Conservation (phyloP, 2,797 vertebrate genomes). For the Potorous gilbertii region DNA sequence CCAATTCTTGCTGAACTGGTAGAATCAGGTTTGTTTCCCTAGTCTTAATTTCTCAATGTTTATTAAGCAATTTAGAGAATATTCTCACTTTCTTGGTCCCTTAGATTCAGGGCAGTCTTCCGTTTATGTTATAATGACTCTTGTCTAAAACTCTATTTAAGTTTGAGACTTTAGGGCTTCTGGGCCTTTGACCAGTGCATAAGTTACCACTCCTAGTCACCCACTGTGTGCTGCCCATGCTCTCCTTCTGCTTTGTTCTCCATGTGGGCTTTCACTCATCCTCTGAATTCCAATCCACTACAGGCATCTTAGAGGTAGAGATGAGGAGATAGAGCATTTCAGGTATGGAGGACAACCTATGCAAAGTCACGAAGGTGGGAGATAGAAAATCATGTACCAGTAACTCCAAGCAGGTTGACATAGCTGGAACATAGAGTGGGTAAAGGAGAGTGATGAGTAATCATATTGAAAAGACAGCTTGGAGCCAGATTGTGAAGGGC, state of each 20-base stretch:
- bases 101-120: background rate
- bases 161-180: background rate
- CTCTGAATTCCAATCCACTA: background rate
- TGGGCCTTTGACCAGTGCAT: background rate
- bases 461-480: background rate
- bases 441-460: background rate
- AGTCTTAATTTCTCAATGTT: background rate
- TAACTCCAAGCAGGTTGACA: background rate
- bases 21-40: background rate
- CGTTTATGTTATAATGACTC: background rate
- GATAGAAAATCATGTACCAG: background rate
- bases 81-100: background rate
- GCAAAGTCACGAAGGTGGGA: background rate
- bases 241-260: background rate
- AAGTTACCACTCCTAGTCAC: background rate
- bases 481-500: background rate
- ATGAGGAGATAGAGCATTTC: background rate
- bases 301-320: background rate
- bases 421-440: background rate
- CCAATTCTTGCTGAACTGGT: background rate
- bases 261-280: background rate
- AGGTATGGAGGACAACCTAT: background rate
- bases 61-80: background rate
- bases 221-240: background rate
- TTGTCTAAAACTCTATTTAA: background rate